Percentiles rank a stretch among this genome's conserved stretches.
Conservation (phyloP, 2,888 invertebrate species). For the Lithophane leautieri region DNA sequence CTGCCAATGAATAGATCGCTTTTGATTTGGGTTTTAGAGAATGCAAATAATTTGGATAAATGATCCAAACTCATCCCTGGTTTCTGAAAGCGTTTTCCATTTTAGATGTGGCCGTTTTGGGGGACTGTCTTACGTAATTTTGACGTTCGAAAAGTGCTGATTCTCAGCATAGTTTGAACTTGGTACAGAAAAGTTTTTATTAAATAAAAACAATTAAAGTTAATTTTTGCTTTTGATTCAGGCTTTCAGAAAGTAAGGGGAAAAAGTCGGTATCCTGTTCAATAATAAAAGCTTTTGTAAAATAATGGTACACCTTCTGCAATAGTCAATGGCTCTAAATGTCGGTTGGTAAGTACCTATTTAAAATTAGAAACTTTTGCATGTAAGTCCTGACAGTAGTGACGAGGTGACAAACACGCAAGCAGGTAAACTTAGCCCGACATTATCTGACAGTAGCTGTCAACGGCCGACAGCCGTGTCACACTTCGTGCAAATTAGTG, state of each 20-base stretch:
- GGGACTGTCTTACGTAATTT: too few species aligned
- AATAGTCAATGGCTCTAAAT: not conserved
- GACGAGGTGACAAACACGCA: slow-evolving; percentile 25
- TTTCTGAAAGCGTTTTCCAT: not conserved
- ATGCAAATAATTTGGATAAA: slow-evolving; percentile 18
- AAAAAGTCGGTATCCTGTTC: not conserved
- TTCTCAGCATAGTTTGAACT: too few species aligned
- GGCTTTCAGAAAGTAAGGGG: not conserved
- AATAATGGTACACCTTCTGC: too few species aligned
- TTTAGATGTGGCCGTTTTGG: not conserved
- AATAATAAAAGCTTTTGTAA: not conserved
- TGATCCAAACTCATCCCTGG: not conserved
- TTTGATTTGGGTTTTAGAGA: slow-evolving; percentile 40
- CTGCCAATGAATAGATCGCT: slow-evolving; percentile 48
- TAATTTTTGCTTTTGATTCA: not conserved
- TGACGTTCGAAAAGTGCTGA: too few species aligned
- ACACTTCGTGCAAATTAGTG: slow-evolving; percentile 46
- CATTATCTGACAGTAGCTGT: slow-evolving; percentile 29
- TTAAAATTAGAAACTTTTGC: not conserved
- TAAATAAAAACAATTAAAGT: not conserved
- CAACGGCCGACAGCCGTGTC: slow-evolving; percentile 30
- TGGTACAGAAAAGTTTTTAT: too few species aligned
- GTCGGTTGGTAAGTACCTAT: not conserved
- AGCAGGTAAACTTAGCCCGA: slow-evolving; percentile 32
- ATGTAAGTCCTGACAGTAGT: not conserved